phyloP scores from a whole-genome alignment of 2,113 vertebrate species.

The Oxyruncus cristatus region DNA sequence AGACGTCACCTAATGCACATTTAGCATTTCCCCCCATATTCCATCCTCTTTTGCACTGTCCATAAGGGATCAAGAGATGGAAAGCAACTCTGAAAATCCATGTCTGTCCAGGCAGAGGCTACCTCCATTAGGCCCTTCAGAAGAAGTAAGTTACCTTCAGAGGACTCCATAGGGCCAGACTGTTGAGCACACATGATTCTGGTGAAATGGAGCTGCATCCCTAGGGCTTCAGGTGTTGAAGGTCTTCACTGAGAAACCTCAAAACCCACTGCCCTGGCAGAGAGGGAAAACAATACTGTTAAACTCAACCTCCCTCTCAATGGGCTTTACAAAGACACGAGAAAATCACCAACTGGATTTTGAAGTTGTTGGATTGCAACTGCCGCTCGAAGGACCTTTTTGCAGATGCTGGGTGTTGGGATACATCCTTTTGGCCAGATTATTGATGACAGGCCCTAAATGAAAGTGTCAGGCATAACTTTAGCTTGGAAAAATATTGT shows the following conservation, averaged over 20 bases:
- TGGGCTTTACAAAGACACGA: neutral
- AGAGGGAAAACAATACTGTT: neutral
- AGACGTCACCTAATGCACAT: neutral
- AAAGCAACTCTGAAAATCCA: neutral
- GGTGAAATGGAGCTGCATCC: neutral
- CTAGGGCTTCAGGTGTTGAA: neutral
- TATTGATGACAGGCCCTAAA: neutral
- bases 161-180: neutral
- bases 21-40: neutral
- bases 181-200: neutral
- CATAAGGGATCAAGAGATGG: neutral
- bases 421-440: neutral
- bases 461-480: neutral
- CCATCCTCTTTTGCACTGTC: neutral
- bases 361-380: neutral
- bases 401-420: accelerated
- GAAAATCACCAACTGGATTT: neutral
- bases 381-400: neutral
- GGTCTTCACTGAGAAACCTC: neutral
- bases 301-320: neutral
- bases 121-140: neutral
- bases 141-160: neutral
- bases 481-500: neutral
- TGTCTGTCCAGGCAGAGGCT: neutral
- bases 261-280: neutral